Evolutionary conservation across 2,797 vertebrate genomes (phyloP).

Genomic region (Cynopterus sphinx): DNA sequence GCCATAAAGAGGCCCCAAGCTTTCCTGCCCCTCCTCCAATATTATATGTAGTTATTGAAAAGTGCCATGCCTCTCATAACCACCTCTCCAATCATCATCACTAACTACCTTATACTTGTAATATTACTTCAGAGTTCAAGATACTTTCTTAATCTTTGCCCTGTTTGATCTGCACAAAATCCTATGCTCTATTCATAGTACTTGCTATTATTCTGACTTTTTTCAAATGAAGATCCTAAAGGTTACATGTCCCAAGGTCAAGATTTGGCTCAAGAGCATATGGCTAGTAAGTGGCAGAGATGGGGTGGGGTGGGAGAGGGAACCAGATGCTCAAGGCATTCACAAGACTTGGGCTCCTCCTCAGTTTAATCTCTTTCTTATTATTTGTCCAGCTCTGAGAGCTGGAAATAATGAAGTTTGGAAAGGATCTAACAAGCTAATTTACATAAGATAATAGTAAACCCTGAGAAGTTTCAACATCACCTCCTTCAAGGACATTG

Average conservation of each 20-base stretch:
- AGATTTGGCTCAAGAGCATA: neutral
- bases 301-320: no score
- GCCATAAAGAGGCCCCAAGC: neutral
- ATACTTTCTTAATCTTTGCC: neutral
- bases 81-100: neutral
- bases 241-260: neutral
- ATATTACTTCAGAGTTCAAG: neutral
- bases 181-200: neutral
- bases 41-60: neutral
- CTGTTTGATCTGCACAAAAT: neutral
- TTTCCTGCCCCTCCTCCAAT: neutral
- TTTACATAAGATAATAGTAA: neutral
- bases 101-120: neutral
- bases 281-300: neutral
- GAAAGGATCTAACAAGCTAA: neutral
- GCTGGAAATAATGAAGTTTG: neutral
- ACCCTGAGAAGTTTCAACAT: neutral
- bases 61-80: neutral
- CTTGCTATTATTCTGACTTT: neutral
- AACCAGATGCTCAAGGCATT: neutral
- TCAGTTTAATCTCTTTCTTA: neutral
- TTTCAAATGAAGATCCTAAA: neutral
- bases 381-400: neutral
- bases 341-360: rapidly evolving
- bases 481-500: constrained; percentile 28